Percentiles rank a stretch among this genome's conserved stretches.
These are phyloP conservation scores for Rhinatrema bivittatum DNA, from an alignment of 2,797 vertebrate genomes.

Conservation along the genomic window DNA sequence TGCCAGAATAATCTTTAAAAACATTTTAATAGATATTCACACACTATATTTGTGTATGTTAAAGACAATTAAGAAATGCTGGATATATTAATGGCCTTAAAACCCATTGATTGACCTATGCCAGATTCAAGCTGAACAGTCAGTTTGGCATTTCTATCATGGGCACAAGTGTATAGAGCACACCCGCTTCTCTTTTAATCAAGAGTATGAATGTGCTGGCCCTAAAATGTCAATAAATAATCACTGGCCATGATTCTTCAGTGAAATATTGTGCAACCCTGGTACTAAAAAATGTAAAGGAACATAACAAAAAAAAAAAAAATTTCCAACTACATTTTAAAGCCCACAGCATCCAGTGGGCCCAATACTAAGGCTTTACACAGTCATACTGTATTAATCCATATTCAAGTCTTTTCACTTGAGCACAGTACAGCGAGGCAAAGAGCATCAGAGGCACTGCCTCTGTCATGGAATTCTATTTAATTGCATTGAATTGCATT, in stretches of 20 bases:
- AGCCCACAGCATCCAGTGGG: conserved; percentile 45
- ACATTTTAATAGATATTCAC: too few relatives aligned
- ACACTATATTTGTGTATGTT: too few relatives aligned
- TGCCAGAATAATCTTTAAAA: too few relatives aligned
- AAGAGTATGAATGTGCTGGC: conserved; percentile 20
- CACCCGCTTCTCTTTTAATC: too few relatives aligned
- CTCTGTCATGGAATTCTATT: conserved; percentile 62
- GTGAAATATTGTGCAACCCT: conserved; percentile 40
- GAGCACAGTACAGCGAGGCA: conserved; percentile 65
- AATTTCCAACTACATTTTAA: conserved; percentile 29
- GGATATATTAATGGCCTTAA: too few relatives aligned
- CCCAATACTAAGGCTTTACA: conserved; percentile 54
- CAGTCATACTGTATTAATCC: conserved; percentile 58
- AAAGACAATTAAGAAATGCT: too few relatives aligned
- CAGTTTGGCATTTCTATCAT: too few relatives aligned
- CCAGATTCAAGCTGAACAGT: too few relatives aligned
- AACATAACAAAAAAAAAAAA: conserved; percentile 17
- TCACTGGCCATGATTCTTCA: conserved; percentile 51
- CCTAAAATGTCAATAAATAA: conserved; percentile 44
- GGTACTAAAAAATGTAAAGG: conserved; percentile 35
- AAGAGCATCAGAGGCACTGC: conserved; percentile 61
- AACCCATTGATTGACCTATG: too few relatives aligned
- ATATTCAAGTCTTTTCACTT: conserved; percentile 70
- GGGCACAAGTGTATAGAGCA: too few relatives aligned
- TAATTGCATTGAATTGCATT: conserved; percentile 90